phyloP scores from a whole-genome alignment of 2,113 vertebrate species.

The Noctilio leporinus region DNA sequence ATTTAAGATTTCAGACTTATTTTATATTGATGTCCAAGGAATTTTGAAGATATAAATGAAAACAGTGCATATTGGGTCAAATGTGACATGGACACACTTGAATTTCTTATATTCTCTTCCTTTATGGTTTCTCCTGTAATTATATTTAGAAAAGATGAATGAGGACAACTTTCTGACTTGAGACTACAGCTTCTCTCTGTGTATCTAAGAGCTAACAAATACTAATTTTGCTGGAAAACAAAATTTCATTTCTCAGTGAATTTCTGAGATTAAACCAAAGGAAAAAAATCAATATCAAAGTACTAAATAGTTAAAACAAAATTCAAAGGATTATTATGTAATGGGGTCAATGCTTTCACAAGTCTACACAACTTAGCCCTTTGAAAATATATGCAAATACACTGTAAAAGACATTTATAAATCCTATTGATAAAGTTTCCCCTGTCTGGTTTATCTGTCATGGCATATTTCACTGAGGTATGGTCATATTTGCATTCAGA shows the following conservation, averaged over 20 bases:
- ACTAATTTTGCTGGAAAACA: neutral
- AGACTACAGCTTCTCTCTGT: neutral
- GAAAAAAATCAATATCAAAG: neutral
- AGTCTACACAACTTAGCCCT: neutral
- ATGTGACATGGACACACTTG: constrained; percentile 33
- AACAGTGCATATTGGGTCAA: constrained; percentile 1
- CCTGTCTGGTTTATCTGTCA: neutral
- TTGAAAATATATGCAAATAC: neutral
- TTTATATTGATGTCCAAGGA: neutral
- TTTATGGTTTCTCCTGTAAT: constrained; percentile 37
- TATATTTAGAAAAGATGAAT: neutral
- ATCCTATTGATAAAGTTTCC: neutral
- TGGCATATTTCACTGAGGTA: neutral
- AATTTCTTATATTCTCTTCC: neutral
- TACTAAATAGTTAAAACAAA: neutral
- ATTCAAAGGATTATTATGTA: neutral
- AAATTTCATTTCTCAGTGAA: neutral
- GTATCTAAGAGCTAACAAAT: neutral
- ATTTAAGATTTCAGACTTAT: constrained; percentile 36
- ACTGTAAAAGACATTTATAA: neutral
- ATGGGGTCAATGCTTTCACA: neutral
- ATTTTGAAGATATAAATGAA: constrained; percentile 1
- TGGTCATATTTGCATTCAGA: neutral
- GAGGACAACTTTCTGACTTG: neutral
- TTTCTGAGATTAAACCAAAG: neutral